Conservation (phyloP, 2,888 invertebrate species). For the Tethea ocularis region DNA sequence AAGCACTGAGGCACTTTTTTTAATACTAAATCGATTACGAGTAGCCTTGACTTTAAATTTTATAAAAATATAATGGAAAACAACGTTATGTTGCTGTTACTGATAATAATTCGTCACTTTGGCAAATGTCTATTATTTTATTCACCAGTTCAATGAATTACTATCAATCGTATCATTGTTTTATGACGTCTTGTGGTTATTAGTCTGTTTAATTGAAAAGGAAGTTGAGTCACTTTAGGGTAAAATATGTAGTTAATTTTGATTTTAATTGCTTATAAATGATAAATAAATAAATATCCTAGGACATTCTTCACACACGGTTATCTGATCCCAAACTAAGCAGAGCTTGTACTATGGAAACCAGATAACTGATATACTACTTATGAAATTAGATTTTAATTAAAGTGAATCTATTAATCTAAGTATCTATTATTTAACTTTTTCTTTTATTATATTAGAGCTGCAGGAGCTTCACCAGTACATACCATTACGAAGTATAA, state of each 20-base stretch:
- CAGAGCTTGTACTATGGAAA: too few species aligned
- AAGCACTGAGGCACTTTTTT: not conserved
- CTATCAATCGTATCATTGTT: not conserved
- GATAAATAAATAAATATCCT: too few species aligned
- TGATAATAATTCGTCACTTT: constrained; percentile 1
- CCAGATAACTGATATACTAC: too few species aligned
- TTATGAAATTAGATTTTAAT: too few species aligned
- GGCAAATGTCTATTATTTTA: not conserved
- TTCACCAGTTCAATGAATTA: not conserved
- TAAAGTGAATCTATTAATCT: too few species aligned
- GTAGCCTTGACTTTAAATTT: not conserved
- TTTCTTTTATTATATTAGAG: too few species aligned
- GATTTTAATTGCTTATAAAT: too few species aligned
- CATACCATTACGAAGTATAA: too few species aligned
- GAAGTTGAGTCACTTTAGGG: not conserved
- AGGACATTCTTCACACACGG: too few species aligned
- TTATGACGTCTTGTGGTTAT: not conserved
- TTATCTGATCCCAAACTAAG: too few species aligned
- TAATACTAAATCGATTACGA: not conserved
- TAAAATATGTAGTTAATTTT: not conserved
- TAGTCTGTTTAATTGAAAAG: not conserved
- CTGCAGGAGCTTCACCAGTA: too few species aligned
- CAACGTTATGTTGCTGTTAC: not conserved
- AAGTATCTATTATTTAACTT: too few species aligned
- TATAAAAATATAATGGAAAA: not conserved